phyloP scores from a whole-genome alignment of 1,140 invertebrate genomes.

The Lerema accius region DNA sequence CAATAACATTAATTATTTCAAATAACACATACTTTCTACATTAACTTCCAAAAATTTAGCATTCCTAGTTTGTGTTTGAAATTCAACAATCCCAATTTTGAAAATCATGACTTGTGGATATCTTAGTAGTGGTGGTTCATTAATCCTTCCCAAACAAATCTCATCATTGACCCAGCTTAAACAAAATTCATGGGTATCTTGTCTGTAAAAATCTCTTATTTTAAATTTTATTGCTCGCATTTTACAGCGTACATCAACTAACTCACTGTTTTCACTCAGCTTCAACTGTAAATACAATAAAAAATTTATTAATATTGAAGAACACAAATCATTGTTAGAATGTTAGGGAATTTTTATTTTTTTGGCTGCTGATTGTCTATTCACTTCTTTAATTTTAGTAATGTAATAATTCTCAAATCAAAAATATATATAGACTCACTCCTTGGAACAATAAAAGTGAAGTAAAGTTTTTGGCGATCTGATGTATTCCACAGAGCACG shows the following conservation, averaged over 20 bases:
- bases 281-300: constrained; percentile 34
- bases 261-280: constrained; percentile 23
- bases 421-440: too few relatives aligned
- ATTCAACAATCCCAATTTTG: constrained; percentile 38
- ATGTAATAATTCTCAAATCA: too few relatives aligned
- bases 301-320: too few relatives aligned
- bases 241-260: constrained; percentile 10
- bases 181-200: constrained; percentile 36
- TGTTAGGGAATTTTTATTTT: too few relatives aligned
- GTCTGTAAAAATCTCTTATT: constrained; percentile 7
- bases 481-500: too few relatives aligned
- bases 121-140: constrained; percentile 28
- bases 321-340: too few relatives aligned
- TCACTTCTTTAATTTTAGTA: too few relatives aligned
- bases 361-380: too few relatives aligned
- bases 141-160: constrained; percentile 37
- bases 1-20: neutral
- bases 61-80: constrained; percentile 5
- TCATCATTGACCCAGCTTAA: constrained; percentile 43
- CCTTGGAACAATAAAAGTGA: too few relatives aligned
- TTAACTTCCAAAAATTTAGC: neutral
- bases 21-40: constrained; percentile 32
- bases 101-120: constrained; percentile 20
- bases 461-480: too few relatives aligned
- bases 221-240: constrained; percentile 1